Conservation (phyloP, 1,140 invertebrate species). For the Sinonovacula constricta region DNA sequence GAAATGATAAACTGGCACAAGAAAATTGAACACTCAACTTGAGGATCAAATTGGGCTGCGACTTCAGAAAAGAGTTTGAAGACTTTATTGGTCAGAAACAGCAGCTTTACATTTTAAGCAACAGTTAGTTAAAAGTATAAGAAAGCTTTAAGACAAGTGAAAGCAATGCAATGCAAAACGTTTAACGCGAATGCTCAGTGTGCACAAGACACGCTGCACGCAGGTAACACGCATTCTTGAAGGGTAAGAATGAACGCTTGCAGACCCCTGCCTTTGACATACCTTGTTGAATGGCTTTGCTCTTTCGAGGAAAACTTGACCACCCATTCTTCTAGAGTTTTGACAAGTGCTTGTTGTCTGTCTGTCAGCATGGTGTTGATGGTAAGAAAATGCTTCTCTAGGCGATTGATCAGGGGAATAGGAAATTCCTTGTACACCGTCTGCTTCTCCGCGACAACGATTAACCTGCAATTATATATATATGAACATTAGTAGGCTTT, state of each 20-base stretch:
- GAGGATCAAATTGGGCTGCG: neutral
- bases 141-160: neutral
- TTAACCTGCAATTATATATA: slow-evolving; percentile 48
- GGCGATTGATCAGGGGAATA: slow-evolving; percentile 66
- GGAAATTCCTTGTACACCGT: no score
- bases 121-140: neutral
- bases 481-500: neutral
- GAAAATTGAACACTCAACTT: neutral
- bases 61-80: neutral
- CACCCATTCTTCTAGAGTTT: slow-evolving; percentile 54
- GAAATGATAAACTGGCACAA: neutral
- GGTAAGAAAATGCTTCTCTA: slow-evolving; percentile 67
- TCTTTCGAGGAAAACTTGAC: neutral
- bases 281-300: neutral
- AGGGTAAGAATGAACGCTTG: neutral
- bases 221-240: neutral
- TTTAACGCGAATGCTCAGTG: neutral
- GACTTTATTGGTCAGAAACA: neutral
- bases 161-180: neutral
- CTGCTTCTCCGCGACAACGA: slow-evolving; percentile 69
- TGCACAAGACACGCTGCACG: neutral
- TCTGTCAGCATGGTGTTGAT: slow-evolving; percentile 51
- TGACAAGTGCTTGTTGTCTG: slow-evolving; percentile 40
- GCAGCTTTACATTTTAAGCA: neutral
- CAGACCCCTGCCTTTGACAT: neutral